Base-by-base conservation (phyloP, 2,113 vertebrate genomes). In the Gorsachius goisagi region DNA sequence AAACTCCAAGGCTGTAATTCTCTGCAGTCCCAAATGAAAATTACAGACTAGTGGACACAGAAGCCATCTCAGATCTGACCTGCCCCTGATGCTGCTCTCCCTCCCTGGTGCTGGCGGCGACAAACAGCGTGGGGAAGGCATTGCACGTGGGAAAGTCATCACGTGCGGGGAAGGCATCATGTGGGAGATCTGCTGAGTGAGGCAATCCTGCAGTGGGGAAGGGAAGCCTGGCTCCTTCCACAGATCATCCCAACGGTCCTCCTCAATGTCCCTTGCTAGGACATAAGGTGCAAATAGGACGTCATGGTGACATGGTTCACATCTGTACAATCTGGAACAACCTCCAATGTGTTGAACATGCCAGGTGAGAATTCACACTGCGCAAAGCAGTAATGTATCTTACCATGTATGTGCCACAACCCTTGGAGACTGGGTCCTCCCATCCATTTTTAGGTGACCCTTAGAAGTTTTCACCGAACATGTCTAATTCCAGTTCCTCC, bases 1-100 rank as follows among this genome's bases (percentile, higher is more conserved):
- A 72, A 95, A 68, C 30, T 87, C 49, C 77, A 82, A 90, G 80
- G 44, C 88, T 91, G 27, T 94, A 92, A 95, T 96, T 81, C 76
- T 52, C 39, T 58, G 58, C 49, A 72, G 49, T 59, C 75, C 60
- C 69, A 64, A 78, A 68, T 28, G 21, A 96, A 91, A 89, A 96
- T 95, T 96, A 95, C 26, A 95, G 52, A 35, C 15, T 17, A 76
- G 45, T 89, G 60, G 69, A 68, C 80, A 85, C 27, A 60, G 72
- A 41, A 92, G n/a, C 37, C 32, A 23, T 33, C 32, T 81, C 52
- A 72, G 84, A 88, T 22, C 58, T 55, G 66, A 76, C 62, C 86
- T 74, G 45, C 5, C 49, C 35, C 30, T 82, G 17, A 8, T 18
- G 55, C 39, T 88, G 67, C 53, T 79, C 22, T 9, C 28, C 11